phyloP scores from a whole-genome alignment of 2,797 vertebrate species.

The Poecilia wingei region DNA sequence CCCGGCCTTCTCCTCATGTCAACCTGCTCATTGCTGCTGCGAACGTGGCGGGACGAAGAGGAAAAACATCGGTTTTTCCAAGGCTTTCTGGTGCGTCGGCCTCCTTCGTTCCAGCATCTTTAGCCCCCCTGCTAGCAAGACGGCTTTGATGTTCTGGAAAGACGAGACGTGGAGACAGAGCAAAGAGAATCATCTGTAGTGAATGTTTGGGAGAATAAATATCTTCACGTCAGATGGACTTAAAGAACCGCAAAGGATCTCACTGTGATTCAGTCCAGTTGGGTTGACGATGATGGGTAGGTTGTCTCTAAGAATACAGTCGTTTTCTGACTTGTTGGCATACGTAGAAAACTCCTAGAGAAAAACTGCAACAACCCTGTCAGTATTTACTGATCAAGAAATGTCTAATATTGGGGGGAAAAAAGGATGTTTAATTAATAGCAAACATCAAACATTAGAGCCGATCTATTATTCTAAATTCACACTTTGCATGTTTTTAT shows the following conservation, averaged over 20 bases:
- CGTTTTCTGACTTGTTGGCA: constrained; percentile 17
- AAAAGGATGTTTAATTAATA: neutral
- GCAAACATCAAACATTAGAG: neutral
- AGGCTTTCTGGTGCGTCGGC: constrained; percentile 14
- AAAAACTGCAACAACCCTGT: neutral
- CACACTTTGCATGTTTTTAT: no score
- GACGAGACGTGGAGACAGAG: constrained; percentile 53
- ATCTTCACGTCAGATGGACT: constrained; percentile 32
- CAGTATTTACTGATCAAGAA: neutral
- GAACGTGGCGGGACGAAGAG: neutral
- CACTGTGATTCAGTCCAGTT: constrained; percentile 41
- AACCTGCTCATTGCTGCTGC: constrained; percentile 23
- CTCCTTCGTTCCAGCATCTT: constrained; percentile 15
- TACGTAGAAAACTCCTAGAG: neutral
- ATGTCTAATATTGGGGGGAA: neutral
- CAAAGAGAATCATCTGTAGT: constrained; percentile 58
- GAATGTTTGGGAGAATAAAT: constrained; percentile 36
- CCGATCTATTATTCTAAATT: no score
- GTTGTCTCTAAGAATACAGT: constrained; percentile 37
- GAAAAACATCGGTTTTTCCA: constrained; percentile 27
- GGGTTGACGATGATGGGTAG: constrained; percentile 72
- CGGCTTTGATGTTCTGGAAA: constrained; percentile 64
- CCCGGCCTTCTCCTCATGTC: constrained; percentile 37
- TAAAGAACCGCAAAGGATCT: constrained; percentile 37
- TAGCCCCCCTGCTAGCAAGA: constrained; percentile 22